phyloP scores from a whole-genome alignment of 1,140 invertebrate genomes.

The Conus ventricosus region DNA sequence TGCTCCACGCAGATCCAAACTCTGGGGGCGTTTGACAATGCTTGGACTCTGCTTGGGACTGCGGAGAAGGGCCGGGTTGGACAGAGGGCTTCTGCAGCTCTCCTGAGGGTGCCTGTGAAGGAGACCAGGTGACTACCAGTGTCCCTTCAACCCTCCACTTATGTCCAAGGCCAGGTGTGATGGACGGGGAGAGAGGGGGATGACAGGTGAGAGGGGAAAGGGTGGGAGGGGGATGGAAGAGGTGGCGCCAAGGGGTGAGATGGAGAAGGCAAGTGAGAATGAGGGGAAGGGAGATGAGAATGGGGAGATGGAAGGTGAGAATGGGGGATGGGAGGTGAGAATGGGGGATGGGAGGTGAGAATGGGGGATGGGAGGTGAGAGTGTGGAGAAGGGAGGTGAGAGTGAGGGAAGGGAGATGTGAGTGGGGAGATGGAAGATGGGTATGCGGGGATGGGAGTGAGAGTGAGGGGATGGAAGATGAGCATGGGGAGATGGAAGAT shows the following conservation, averaged over 20 bases:
- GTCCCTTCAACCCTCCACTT: background rate
- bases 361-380: background rate
- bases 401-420: background rate
- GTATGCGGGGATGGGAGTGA: background rate
- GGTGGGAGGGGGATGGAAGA: background rate
- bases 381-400: background rate
- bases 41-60: background rate
- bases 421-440: background rate
- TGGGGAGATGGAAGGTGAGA: background rate
- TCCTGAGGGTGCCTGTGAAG: background rate
- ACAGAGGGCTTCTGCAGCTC: background rate
- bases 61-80: background rate
- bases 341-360: background rate
- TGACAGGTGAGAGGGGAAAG: background rate
- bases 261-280: background rate
- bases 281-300: background rate
- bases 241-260: background rate
- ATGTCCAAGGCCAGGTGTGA: slow-evolving; percentile 6
- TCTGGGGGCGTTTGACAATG: slow-evolving; percentile 1
- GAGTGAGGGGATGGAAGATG: background rate
- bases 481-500: background rate
- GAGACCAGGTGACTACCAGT: background rate
- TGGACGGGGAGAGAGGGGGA: background rate
- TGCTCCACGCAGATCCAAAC: background rate
- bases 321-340: background rate